Evolutionary conservation across 2,797 vertebrate genomes (phyloP).

Genomic region (Smutsia gigantea): DNA sequence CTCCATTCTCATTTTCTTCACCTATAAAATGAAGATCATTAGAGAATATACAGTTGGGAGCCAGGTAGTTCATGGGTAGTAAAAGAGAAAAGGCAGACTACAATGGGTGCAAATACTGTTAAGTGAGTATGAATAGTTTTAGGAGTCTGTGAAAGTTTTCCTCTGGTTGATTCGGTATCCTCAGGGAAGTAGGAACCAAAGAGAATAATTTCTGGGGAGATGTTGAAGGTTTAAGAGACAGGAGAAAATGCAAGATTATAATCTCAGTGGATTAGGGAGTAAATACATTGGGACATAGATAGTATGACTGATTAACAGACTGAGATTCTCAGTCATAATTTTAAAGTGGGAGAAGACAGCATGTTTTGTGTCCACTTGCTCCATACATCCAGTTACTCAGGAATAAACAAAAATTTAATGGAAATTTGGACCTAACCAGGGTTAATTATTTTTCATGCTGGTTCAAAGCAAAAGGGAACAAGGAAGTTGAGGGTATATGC

Average conservation of each 20-base stretch:
- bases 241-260: not conserved
- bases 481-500: not conserved
- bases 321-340: not conserved
- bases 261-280: not conserved
- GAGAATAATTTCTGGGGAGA: not conserved
- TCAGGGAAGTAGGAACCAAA: not conserved
- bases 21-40: not conserved
- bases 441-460: not conserved
- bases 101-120: not conserved
- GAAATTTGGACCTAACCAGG: not conserved
- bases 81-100: not conserved
- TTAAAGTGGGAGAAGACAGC: not conserved
- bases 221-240: not conserved
- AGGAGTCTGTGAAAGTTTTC: not conserved
- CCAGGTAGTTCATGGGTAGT: not conserved
- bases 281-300: not conserved
- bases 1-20: not conserved
- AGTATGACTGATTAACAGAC: not conserved
- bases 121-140: not conserved
- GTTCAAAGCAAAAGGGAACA: not conserved
- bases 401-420: not conserved
- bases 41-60: not conserved
- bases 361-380: not conserved
- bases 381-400: not conserved
- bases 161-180: not conserved